Evolutionary conservation across 1,140 invertebrate species (phyloP).

Genomic region (Drosophila paulistorum): DNA sequence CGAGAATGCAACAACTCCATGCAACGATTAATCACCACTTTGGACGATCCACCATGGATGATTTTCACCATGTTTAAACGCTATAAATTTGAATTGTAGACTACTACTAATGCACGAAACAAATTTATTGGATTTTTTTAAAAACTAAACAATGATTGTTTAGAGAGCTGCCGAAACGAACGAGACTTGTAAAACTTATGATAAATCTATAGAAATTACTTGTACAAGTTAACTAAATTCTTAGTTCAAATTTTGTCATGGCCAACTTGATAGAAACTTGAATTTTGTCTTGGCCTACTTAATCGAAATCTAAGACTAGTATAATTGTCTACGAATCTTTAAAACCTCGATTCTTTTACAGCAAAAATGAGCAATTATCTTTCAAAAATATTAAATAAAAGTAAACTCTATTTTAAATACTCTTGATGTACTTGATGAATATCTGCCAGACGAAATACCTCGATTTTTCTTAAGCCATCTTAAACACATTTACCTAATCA

Average conservation of each 20-base stretch:
- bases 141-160: neutral
- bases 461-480: no score
- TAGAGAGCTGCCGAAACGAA: neutral
- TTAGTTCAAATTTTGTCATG: neutral
- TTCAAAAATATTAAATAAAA: no score
- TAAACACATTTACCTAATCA: no score
- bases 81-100: neutral
- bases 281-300: neutral
- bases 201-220: neutral
- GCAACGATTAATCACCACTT: slow-evolving; percentile 45
- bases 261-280: neutral
- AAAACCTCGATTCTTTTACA: no score
- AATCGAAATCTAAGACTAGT: no score
- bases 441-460: no score
- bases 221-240: neutral
- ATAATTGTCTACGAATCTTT: no score
- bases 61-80: slow-evolving; percentile 44
- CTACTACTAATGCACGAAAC: no score
- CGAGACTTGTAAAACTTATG: slow-evolving; percentile 1
- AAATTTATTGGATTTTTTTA: neutral
- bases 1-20: slow-evolving; percentile 42
- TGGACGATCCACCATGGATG: slow-evolving; percentile 10
- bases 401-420: no score
- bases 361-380: no score
- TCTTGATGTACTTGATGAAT: no score